Percentiles rank a stretch among this genome's conserved stretches.
Evolutionary conservation across 1,140 invertebrate genomes (phyloP).

Genomic region (Pogonus chalceus): DNA sequence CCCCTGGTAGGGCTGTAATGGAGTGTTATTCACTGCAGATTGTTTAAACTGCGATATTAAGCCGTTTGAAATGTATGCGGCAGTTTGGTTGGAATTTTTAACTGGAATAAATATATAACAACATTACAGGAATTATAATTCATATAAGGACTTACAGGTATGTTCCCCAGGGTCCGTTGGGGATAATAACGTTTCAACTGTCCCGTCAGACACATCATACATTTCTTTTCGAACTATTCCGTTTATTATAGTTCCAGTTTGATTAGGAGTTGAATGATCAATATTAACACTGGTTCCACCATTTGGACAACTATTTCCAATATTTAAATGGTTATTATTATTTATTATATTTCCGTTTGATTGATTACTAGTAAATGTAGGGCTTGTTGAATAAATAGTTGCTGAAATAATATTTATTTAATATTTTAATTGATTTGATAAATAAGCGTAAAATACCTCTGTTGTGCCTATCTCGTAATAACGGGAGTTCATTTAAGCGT

Average conservation of each 20-base stretch:
- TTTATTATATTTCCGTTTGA: constrained; percentile 11
- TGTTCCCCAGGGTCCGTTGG: constrained; percentile 36
- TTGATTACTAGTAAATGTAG: constrained; percentile 40
- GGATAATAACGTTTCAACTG: constrained; percentile 38
- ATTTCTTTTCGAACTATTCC: not conserved
- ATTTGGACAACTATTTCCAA: constrained; percentile 23
- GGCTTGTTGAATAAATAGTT: constrained; percentile 39
- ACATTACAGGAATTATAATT: constrained; percentile 2
- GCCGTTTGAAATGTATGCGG: constrained; percentile 23
- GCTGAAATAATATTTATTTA: constrained; percentile 25
- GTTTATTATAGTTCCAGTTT: constrained; percentile 26
- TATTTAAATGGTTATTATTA: constrained; percentile 9
- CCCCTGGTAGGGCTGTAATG: constrained; percentile 72
- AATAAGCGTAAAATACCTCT: constrained; percentile 27
- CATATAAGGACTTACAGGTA: constrained; percentile 28
- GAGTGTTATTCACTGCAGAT: constrained; percentile 12
- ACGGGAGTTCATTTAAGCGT: constrained; percentile 64
- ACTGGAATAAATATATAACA: constrained; percentile 20
- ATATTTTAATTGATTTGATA: not conserved
- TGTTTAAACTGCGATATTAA: constrained; percentile 5
- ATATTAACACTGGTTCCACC: constrained; percentile 23
- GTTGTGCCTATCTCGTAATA: constrained; percentile 37
- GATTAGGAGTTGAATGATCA: constrained; percentile 17
- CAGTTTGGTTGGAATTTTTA: constrained; percentile 43
- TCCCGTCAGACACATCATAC: constrained; percentile 24